A percentile compares a stretch with the other conserved stretches of the same genome.
These are phyloP conservation scores for Cheilinus undulatus DNA, from an alignment of 2,113 vertebrate genomes.

Conservation along the genomic window DNA sequence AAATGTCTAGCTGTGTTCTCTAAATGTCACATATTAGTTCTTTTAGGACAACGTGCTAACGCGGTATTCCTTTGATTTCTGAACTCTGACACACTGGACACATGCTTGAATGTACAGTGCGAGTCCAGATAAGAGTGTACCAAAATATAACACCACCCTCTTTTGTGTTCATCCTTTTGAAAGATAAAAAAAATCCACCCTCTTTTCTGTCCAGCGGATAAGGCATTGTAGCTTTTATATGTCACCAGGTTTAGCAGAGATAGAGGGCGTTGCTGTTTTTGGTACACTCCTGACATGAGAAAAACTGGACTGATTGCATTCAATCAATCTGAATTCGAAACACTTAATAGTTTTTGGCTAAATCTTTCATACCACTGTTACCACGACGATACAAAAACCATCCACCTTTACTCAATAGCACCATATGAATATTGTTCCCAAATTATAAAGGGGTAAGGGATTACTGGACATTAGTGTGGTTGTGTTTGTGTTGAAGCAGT, in stretches of 20 bases:
- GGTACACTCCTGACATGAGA: slow-evolving; percentile 25
- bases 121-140: slow-evolving; percentile 48
- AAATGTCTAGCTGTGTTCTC: slow-evolving; percentile 44
- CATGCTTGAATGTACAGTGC: slow-evolving; percentile 33
- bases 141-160: slow-evolving; percentile 50
- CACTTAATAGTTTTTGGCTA: slow-evolving; percentile 59
- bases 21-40: slow-evolving; percentile 40
- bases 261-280: slow-evolving; percentile 52
- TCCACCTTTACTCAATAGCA: slow-evolving; percentile 69
- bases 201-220: slow-evolving; percentile 43
- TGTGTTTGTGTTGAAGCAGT: slow-evolving; percentile 57
- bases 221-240: slow-evolving; percentile 51
- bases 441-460: slow-evolving; percentile 73
- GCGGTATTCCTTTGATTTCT: slow-evolving; percentile 31
- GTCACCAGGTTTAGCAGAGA: slow-evolving; percentile 24
- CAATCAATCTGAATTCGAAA: slow-evolving; percentile 27
- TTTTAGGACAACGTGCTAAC: slow-evolving; percentile 35
- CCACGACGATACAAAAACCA: slow-evolving; percentile 61
- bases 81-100: slow-evolving; percentile 25
- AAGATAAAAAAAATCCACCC: slow-evolving; percentile 4
- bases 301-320: slow-evolving; percentile 14
- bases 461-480: slow-evolving; percentile 47
- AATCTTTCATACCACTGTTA: slow-evolving; percentile 41
- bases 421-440: slow-evolving; percentile 82
- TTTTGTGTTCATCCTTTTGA: background rate